phyloP scores from a whole-genome alignment of 2,888 invertebrate species.

The Drosophila paramelanica region DNA sequence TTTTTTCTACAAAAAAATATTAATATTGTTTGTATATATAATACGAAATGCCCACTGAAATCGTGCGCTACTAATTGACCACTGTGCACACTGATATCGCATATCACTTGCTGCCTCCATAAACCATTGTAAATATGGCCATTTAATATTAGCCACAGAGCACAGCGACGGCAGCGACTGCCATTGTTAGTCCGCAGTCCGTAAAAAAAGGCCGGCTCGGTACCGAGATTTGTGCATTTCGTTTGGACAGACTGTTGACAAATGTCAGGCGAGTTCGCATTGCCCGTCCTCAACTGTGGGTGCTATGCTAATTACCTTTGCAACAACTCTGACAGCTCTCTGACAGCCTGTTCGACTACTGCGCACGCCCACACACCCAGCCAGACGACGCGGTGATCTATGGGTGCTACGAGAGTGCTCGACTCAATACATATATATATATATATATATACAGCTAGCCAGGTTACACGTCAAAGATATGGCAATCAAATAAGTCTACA shows the following conservation, averaged over 20 bases:
- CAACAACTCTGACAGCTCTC: slow-evolving; percentile 62
- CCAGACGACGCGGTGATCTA: slow-evolving; percentile 51
- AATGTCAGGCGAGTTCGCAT: slow-evolving; percentile 63
- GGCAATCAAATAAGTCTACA: neutral
- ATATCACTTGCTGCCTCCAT: slow-evolving; percentile 38
- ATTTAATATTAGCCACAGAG: slow-evolving; percentile 33
- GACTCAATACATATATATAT: neutral
- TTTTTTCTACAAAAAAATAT: slow-evolving; percentile 30
- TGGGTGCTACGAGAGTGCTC: slow-evolving; percentile 25
- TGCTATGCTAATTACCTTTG: slow-evolving; percentile 73
- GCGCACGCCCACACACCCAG: slow-evolving; percentile 39
- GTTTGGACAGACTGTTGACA: slow-evolving; percentile 71
- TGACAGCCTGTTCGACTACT: slow-evolving; percentile 63
- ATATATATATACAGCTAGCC: neutral
- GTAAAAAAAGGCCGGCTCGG: slow-evolving; percentile 56
- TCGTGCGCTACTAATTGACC: slow-evolving; percentile 57
- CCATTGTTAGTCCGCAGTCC: slow-evolving; percentile 46
- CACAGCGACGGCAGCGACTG: slow-evolving; percentile 9
- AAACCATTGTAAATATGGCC: slow-evolving; percentile 34
- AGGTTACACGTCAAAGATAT: slow-evolving; percentile 11
- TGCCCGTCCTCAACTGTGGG: slow-evolving; percentile 26
- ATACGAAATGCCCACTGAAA: slow-evolving; percentile 31
- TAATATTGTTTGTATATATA: slow-evolving; percentile 12
- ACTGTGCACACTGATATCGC: slow-evolving; percentile 42
- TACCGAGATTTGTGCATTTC: slow-evolving; percentile 34